Evolutionary conservation across 2,797 vertebrate genomes (phyloP), one percentile per base, ranked within the genome.

Genomic region (Channa striata): DNA sequence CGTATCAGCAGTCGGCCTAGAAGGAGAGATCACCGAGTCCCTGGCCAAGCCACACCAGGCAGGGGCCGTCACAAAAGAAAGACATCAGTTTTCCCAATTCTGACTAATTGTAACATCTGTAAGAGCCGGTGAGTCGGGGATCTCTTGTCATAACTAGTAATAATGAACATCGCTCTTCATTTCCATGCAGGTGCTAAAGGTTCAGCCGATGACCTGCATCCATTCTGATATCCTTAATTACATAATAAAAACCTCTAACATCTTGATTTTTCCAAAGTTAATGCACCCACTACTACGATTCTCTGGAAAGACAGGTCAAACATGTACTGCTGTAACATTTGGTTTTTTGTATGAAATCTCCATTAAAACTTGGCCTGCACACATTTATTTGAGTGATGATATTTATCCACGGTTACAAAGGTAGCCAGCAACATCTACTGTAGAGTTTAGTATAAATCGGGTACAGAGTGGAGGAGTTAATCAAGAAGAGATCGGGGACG

Each of bases 91-190:
- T 39, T 21, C 14, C 25, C 16, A 57, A 39, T 11, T 6, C 2
- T 14, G 23, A 40, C 8, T 68, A 59, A 62, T 7, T 10, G 44
- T 14, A 16, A 36, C 43, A 49, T 67, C 59, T 78, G 43, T 59
- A 52, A 46, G 52, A 57, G 19, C 64, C 62, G 59, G 44, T 21
- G 44, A 68, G 59, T 61, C 16, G 47, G 25, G 37, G 34, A 59
- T 40, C 12, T 17, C 33, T 58, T 59, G 21, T 40, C 48, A 33
- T 61, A 19, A 60, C 59, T 11, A 37, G 33, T 65, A 39, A 81
- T 46, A 65, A 46, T 56, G 30, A 53, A 54, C 49, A 59, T 59
- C 60, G 70, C 33, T 63, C 43, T 59, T 72, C 25, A 69, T 73
- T 77, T 53, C n/a, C 21, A 39, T 17, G 50, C 39, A 76, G 60